phyloP scores from a whole-genome alignment of 2,797 vertebrate species.

The Fratercula arctica region DNA sequence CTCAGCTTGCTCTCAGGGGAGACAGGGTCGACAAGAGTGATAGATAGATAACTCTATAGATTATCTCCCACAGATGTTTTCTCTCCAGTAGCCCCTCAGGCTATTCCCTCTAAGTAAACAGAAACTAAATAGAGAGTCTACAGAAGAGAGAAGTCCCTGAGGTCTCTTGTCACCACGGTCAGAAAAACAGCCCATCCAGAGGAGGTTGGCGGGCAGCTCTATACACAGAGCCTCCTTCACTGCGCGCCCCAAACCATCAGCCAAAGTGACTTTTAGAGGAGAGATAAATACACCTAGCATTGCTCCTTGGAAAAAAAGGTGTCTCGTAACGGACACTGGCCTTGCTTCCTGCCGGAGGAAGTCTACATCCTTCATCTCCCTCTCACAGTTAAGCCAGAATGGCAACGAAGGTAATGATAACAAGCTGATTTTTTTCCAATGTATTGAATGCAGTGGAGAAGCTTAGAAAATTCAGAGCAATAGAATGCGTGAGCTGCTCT shows the following conservation, averaged over 20 bases:
- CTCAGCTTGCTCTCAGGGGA: conserved; percentile 80
- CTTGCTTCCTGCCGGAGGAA: not conserved
- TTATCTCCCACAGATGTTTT: conserved; percentile 87
- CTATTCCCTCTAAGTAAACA: conserved; percentile 86
- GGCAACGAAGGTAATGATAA: not conserved
- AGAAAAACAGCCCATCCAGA: conserved; percentile 9
- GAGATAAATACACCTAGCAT: not conserved
- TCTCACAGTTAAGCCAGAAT: not conserved
- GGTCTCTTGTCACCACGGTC: conserved; percentile 64
- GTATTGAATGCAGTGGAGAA: not conserved
- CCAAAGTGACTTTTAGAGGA: conserved; percentile 54
- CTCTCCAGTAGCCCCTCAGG: conserved; percentile 79
- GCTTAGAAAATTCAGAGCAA: not conserved
- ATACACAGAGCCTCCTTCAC: not conserved
- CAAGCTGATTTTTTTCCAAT: not conserved
- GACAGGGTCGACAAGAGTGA: conserved; percentile 78
- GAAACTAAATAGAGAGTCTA: conserved; percentile 76
- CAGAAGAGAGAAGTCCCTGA: conserved; percentile 65
- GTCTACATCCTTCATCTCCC: not conserved
- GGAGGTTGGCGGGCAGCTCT: not conserved
- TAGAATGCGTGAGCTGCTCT: not conserved
- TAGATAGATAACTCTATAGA: conserved; percentile 86
- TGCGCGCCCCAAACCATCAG: not conserved
- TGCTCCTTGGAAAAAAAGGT: not conserved
- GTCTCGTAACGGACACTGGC: not conserved